Evolutionary conservation across 2,113 vertebrate genomes (phyloP).

Genomic region (Solea solea): DNA sequence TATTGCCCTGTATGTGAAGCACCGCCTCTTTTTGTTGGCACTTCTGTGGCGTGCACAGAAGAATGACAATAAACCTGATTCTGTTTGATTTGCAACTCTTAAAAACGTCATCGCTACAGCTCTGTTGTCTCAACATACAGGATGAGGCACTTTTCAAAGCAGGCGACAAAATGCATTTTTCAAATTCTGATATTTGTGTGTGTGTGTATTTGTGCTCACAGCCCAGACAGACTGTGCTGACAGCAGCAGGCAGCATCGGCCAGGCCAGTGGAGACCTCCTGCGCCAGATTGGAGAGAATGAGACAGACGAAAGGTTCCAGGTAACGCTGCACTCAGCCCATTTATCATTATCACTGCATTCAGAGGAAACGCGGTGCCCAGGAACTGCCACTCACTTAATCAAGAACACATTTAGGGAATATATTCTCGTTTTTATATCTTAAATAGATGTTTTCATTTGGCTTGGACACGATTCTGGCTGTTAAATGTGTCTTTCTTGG

Average conservation of each 20-base stretch:
- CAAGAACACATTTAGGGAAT: constrained; percentile 23
- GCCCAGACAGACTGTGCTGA: constrained; percentile 97
- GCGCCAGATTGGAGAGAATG: constrained; percentile 95
- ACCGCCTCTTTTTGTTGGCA: too few species aligned
- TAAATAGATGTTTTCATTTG: background rate
- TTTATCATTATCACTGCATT: constrained; percentile 27
- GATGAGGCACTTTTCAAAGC: background rate
- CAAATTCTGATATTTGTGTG: constrained; percentile 4
- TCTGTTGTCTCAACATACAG: background rate
- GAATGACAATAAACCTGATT: too few species aligned
- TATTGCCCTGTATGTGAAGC: too few species aligned
- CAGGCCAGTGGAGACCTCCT: constrained; percentile 98
- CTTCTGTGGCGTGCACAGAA: too few species aligned
- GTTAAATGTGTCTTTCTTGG: background rate
- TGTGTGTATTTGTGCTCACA: constrained; percentile 55
- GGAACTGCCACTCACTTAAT: constrained; percentile 18
- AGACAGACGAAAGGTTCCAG: constrained; percentile 97
- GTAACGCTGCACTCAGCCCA: constrained; percentile 67
- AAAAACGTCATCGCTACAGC: background rate
- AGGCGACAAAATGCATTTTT: constrained; percentile 11
- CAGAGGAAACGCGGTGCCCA: constrained; percentile 4
- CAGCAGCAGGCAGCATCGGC: constrained; percentile 96
- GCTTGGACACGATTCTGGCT: background rate
- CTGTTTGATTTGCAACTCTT: too few species aligned
- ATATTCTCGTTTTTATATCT: background rate